Base-by-base conservation (phyloP, 2,797 vertebrate species). In the Acrocephalus scirpaceus region DNA sequence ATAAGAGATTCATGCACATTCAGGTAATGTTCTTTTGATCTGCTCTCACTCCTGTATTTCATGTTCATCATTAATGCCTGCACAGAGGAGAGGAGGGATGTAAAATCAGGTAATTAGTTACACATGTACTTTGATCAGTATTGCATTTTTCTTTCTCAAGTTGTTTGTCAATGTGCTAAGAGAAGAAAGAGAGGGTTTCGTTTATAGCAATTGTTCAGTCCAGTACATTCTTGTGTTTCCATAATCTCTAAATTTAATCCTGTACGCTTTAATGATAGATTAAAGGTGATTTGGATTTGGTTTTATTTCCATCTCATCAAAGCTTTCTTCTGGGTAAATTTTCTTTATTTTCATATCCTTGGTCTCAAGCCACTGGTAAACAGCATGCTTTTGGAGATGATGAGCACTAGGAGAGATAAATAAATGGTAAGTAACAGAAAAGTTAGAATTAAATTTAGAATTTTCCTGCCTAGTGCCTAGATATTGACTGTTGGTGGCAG, bases 11-110 rank as follows among this genome's bases (percentile, higher is more conserved):
- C 0, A 1, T 70, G 20, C 23, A 51, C n/a, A 44, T 71, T 48
- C 89, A 90, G 75, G 65, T 91, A 95, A 85, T 48, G 21, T 51
- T 77, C 79, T 81, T 97, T 96, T 97, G 90, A 97, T 96, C 92
- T 94, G 56, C 51, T 38, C 64, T 89, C 91, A 86, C 19, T 80
- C 32, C 47, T 47, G 54, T 53, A 51, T 88, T 93, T 88, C 60
- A 21, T 38, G 78, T 45, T 93, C 85, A 71, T 94, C 86, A 67
- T 85, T 84, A 90, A 85, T 56, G 62, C 54, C 50, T 77, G 53
- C 51, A 65, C 78, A 88, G 61, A 77, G 53, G 71, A 45, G 32
- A 73, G 42, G 53, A 72, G 94, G 57, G 74, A 93, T 22, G 22
- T 64, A 92, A 90, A 81, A 82, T 81, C 70, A 71, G 74, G 66